These are phyloP conservation scores for Gymnothorax javanicus DNA, from an alignment of 2,797 vertebrate species.

Conservation along the genomic window DNA sequence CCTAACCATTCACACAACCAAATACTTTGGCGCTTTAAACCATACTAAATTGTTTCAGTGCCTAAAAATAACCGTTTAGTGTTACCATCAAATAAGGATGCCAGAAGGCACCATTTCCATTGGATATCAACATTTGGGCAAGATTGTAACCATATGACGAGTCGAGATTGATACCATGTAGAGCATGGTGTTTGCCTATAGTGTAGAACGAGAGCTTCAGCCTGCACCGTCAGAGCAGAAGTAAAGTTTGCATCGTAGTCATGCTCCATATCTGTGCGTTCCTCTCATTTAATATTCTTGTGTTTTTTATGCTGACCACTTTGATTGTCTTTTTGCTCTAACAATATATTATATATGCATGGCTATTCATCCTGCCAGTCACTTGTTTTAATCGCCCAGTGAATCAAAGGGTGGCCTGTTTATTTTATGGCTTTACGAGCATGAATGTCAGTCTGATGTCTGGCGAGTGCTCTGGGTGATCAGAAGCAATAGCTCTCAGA, in stretches of 20 bases:
- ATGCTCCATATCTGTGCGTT: not conserved
- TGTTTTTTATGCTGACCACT: not conserved
- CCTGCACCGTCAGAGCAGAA: not conserved
- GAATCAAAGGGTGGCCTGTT: not conserved
- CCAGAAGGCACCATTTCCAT: too few relatives aligned
- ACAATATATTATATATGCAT: not conserved
- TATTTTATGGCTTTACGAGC: not conserved
- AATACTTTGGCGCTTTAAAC: too few relatives aligned
- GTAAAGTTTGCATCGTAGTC: not conserved
- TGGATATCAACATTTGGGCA: too few relatives aligned
- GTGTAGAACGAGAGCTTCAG: not conserved
- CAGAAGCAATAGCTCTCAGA: not conserved
- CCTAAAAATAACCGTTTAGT: too few relatives aligned
- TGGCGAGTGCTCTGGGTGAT: not conserved
- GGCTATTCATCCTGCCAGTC: not conserved
- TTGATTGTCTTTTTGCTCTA: not conserved
- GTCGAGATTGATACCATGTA: not conserved
- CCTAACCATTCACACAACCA: too few relatives aligned
- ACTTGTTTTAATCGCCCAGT: not conserved
- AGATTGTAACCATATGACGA: not conserved
- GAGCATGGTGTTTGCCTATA: not conserved
- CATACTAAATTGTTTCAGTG: too few relatives aligned
- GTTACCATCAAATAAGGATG: too few relatives aligned
- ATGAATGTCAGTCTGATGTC: not conserved
- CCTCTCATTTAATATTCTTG: not conserved